Base-by-base conservation (phyloP, 2,888 invertebrate genomes). In the Hyalella azteca region DNA sequence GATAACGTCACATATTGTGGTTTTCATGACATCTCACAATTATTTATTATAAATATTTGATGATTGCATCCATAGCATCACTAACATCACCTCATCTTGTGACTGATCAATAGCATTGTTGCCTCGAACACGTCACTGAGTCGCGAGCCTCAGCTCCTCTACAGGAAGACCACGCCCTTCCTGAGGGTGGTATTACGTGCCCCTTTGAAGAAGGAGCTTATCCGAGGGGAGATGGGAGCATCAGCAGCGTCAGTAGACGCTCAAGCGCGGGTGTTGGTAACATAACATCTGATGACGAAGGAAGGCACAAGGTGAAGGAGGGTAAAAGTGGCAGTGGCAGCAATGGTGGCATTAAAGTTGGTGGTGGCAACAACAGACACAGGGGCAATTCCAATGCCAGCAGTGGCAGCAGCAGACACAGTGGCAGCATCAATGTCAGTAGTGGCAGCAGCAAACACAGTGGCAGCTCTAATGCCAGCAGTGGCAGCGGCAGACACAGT, bases 181-280 rank as follows among this genome's bases (percentile, higher is more conserved):
- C 2, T 2, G 59, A 29, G 5, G 66, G 36, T 7, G 66, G 36
- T 36, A 32, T 29, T 7, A 36, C 36, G 2, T 66, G 66, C 29
- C 66, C 66, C 39, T 66, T 13, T 66, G 66, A 36, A 36, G 36
- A 36, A 9, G 66, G 66, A 15, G 13, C 36, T 7, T 66, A 66
- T 36, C 66, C 5, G 79, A 2, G 29, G 54, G 73, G 77, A 54
- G 36, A n/a, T n/a, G 81, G 78, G 79, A 48, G 73, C 0, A 40
- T 82, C 11, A 19, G 45, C 13, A 45, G 45, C 19, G 13, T 19
- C 11, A 15, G 45, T 11, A 3, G 54, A 29, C 9, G 22, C 19
- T 3, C 3, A 7, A 19, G 5, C 26, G 15, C 7, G 54, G 26
- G 29, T 22, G 22, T 11, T 13, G 26, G 13, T 45, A 11, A 11